Evolutionary conservation across 1,140 invertebrate species (phyloP).

Genomic region (Aphis craccivora): DNA sequence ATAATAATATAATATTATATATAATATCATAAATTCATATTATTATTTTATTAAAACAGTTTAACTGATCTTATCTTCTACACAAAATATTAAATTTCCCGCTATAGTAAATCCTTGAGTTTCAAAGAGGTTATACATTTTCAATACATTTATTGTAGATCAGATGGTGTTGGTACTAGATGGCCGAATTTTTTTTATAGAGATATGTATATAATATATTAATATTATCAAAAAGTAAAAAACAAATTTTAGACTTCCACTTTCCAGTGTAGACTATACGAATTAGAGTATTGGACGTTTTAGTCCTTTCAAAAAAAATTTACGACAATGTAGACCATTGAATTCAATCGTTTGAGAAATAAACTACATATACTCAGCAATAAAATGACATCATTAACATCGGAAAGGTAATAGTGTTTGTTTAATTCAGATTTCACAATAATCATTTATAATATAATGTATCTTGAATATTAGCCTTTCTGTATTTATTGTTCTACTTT

Average conservation of each 20-base stretch:
- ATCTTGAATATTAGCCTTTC: neutral
- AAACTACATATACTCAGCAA: neutral
- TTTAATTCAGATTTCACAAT: neutral
- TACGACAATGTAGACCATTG: constrained; percentile 3
- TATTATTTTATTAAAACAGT: neutral
- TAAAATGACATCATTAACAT: constrained; percentile 48
- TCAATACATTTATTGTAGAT: neutral
- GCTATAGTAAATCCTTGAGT: neutral
- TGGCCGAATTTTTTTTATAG: constrained; percentile 43
- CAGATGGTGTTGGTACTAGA: constrained; percentile 44
- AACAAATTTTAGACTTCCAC: constrained; percentile 33
- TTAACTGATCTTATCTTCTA: neutral
- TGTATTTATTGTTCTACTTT: neutral
- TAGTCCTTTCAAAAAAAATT: neutral
- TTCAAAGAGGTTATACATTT: constrained; percentile 40
- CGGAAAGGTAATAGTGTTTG: constrained; percentile 33
- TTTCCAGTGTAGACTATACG: neutral
- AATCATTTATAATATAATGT: neutral
- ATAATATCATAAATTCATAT: too few species aligned
- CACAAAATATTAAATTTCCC: neutral
- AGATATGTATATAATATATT: constrained; percentile 32
- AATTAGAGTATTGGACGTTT: neutral
- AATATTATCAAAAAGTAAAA: constrained; percentile 41
- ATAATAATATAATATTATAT: too few species aligned
- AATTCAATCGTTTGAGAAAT: neutral